These are phyloP conservation scores for Falcaria lacertinaria DNA, from an alignment of 2,888 invertebrate genomes.

Conservation along the genomic window DNA sequence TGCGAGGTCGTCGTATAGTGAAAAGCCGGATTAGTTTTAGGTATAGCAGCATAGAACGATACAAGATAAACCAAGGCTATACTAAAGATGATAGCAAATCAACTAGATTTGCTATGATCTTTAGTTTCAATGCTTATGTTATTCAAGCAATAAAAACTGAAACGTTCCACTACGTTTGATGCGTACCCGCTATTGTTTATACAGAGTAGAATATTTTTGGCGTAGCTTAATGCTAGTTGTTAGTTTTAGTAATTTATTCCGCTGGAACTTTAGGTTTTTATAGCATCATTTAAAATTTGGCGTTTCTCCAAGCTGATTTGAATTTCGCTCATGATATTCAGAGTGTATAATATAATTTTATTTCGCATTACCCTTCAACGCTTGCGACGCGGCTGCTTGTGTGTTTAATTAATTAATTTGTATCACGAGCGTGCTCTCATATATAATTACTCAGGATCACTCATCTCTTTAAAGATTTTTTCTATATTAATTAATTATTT, in stretches of 20 bases:
- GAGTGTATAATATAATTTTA: constrained; percentile 43
- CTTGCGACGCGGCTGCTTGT: neutral
- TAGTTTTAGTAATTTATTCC: constrained; percentile 49
- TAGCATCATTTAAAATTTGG: constrained; percentile 64
- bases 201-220: constrained; percentile 53
- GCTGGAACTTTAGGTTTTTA: constrained; percentile 67
- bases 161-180: constrained; percentile 22
- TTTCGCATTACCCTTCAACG: neutral
- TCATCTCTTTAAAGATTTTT: neutral
- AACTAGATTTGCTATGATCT: constrained; percentile 1
- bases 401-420: neutral
- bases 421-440: neutral
- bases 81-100: no score
- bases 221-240: constrained; percentile 36
- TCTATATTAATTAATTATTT: no score
- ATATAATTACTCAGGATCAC: neutral
- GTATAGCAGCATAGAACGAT: neutral
- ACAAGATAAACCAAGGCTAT: neutral
- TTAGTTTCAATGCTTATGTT: constrained; percentile 4
- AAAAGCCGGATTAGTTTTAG: neutral
- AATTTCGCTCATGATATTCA: constrained; percentile 49
- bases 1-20: neutral
- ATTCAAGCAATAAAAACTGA: constrained; percentile 19
- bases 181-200: constrained; percentile 46
- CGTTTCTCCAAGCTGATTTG: constrained; percentile 53